Evolutionary conservation across 2,888 invertebrate genomes (phyloP).

Genomic region (Nymphalis polychloros): DNA sequence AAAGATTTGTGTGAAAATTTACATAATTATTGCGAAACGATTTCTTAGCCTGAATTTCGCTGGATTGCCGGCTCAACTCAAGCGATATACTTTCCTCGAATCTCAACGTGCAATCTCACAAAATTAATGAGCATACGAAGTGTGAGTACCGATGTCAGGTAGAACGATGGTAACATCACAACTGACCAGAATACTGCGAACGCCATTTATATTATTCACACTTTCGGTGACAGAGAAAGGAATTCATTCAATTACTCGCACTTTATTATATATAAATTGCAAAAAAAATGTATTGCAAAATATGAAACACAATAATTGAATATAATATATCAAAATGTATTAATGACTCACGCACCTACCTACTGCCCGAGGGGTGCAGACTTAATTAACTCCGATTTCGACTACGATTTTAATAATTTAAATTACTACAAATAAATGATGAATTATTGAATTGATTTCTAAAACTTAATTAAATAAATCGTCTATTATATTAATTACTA

Average conservation of each 20-base stretch:
- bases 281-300: too few relatives aligned
- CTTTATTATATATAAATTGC: too few relatives aligned
- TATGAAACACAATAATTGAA: too few relatives aligned
- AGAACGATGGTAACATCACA: conserved; percentile 34
- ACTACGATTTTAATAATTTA: background rate
- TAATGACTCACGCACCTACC: too few relatives aligned
- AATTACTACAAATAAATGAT: background rate
- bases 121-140: conserved; percentile 46
- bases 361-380: too few relatives aligned
- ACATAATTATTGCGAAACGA: too few relatives aligned
- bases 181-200: conserved; percentile 33
- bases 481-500: too few relatives aligned
- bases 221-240: conserved; percentile 17
- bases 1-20: too few relatives aligned
- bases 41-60: background rate
- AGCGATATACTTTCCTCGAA: conserved; percentile 48
- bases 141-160: conserved; percentile 41
- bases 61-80: conserved; percentile 23
- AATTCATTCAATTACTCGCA: conserved; percentile 3
- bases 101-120: conserved; percentile 45
- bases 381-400: background rate
- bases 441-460: too few relatives aligned
- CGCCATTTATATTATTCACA: conserved; percentile 23
- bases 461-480: too few relatives aligned
- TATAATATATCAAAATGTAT: too few relatives aligned